A percentile compares a stretch with the other conserved stretches of the same genome.
phyloP scores from a whole-genome alignment of 2,113 vertebrate species.

The Nycticebus coucang region DNA sequence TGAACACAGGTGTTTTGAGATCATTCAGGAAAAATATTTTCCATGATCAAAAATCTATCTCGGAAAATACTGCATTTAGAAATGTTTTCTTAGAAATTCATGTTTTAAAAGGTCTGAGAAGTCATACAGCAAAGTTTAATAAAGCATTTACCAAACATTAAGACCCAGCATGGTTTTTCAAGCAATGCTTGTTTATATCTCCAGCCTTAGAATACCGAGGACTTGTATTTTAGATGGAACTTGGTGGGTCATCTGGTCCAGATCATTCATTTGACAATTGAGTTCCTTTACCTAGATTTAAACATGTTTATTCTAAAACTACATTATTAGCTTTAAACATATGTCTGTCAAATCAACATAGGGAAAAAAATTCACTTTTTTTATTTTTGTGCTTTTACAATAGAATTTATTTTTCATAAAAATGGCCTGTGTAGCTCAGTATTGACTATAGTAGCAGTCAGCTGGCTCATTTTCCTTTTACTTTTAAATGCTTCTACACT shows the following conservation, averaged over 20 bases:
- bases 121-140: neutral
- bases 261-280: neutral
- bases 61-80: neutral
- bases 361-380: neutral
- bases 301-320: neutral
- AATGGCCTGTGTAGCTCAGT: neutral
- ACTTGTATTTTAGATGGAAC: neutral
- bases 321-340: neutral
- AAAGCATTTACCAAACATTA: neutral
- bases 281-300: neutral
- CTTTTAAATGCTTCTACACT: neutral
- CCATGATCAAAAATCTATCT: neutral
- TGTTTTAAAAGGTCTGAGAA: neutral
- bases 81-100: neutral
- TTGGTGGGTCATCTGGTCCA: neutral
- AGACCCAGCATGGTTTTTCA: neutral
- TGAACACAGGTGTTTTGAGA: neutral
- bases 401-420: neutral
- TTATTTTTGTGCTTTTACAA: neutral
- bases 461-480: neutral
- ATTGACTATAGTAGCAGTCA: neutral
- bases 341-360: neutral
- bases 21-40: neutral
- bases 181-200: neutral
- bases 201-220: neutral